Percentiles rank a stretch among this genome's conserved stretches.
Evolutionary conservation across 2,797 vertebrate genomes (phyloP).

Genomic region (Gymnoscopelus microlampas): DNA sequence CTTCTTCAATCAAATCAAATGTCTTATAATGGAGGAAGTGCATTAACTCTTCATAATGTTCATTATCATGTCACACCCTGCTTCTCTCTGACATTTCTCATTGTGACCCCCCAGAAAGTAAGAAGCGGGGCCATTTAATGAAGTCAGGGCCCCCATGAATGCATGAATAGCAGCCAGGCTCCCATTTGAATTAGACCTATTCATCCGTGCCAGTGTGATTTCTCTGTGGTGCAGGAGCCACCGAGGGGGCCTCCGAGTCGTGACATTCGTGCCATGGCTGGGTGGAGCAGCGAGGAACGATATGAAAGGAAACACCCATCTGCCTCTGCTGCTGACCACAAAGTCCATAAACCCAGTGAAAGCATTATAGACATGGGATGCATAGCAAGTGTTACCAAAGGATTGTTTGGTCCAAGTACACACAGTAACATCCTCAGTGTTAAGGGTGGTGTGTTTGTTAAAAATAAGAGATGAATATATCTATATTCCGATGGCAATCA

Average conservation of each 20-base stretch:
- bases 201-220: conserved; percentile 68
- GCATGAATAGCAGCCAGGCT: conserved; percentile 59
- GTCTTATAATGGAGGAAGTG: conserved; percentile 42
- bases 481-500: no score
- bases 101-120: conserved; percentile 43
- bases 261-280: conserved; percentile 68
- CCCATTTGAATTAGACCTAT: conserved; percentile 70
- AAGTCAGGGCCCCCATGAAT: conserved; percentile 56
- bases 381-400: no score
- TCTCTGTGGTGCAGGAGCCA: conserved; percentile 55
- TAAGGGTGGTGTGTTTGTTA: no score
- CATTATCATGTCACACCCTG: conserved; percentile 48
- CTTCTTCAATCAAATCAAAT: conserved; percentile 21
- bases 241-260: conserved; percentile 56
- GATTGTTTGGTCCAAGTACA: no score
- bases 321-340: conserved; percentile 41
- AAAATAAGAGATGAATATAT: no score
- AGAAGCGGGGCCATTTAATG: conserved; percentile 60
- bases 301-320: conserved; percentile 52
- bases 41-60: conserved; percentile 60
- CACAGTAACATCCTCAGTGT: no score
- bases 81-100: conserved; percentile 45
- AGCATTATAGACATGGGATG: neutral
- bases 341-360: conserved; percentile 13
- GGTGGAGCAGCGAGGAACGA: conserved; percentile 42